Base-by-base conservation (phyloP, 2,113 vertebrate genomes). In the Pangasianodon gigas region DNA sequence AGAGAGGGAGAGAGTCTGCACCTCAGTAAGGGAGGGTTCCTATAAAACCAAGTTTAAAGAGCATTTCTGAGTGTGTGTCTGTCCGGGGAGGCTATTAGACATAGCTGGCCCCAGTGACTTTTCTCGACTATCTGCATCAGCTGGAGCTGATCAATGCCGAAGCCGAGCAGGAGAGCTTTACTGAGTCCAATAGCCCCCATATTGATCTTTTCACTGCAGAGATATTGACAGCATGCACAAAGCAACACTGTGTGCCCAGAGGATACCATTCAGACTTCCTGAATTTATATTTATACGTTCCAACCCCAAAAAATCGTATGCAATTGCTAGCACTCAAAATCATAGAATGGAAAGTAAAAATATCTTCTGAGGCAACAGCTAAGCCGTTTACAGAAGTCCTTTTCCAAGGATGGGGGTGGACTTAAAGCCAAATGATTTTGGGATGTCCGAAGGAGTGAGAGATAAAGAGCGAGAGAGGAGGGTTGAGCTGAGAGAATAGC, bases 181-280 rank as follows among this genome's bases (percentile, higher is more conserved):
- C 58, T 85, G 69, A 52, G 54, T 75, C 90, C 89, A 69, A 44
- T 67, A 46, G 77, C n/a, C 81, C 79, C 67, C 29, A 67, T 86
- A 90, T 88, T 89, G 89, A 90, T 88, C 79, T 88, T 67, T 51
- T 77, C 51, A 44, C 87, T 86, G 87, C 87, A 90, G 51, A 83
- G 65, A 46, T 91, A 91, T 90, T 69, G 89, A 91, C 89, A 88
- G 77, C 48, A 62, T 44, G 88, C 79, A 83, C 80, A 46, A 89
- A 88, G 75, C 54, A 89, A 37, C 48, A 51, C 77, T 87, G 84
- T 52, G 16, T 79, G 29, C 41, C 62, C 37, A 84, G 86, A 90
- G 67, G 52, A 90, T 67, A 88, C 37, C 71, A 84, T 81, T 90
- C 80, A 54, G 67, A 65, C 65, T 85, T 54, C 41, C 7, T 37